Evolutionary conservation across 2,888 invertebrate genomes (phyloP), one percentile per base, ranked within the genome.

Genomic region (Steinernema hermaphroditum): DNA sequence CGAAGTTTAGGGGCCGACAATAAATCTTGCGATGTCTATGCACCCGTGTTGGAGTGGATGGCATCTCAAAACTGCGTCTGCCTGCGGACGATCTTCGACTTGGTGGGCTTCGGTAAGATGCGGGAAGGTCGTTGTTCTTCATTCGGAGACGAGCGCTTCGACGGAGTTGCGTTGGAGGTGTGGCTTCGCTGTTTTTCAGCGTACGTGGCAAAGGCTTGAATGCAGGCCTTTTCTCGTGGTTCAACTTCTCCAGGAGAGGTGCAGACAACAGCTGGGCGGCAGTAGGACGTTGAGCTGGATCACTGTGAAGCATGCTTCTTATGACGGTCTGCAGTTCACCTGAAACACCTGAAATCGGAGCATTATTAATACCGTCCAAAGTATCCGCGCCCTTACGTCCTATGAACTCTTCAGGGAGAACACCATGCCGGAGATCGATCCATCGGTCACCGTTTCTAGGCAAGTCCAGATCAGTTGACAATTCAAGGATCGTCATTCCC

Each of bases 401-500:
- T 0, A 71, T 19, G 37, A 87, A 84, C 70, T 84, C 88, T 24
- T 88, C 88, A 0, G 91, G 91, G 29, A 91, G 86, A 1, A 88
- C 85, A n/a, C 90, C 90, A 68, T 88, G 87, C 24, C 92, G 86
- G 29, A 92, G 86, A 70, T 89, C 87, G 80, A 92, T 92, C 92
- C 92, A 93, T 32, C 90, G 87, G 0, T 90, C 89, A 0, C 92
- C 92, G 79, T 91, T 90, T 49, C 89, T 87, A 0, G 92, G 92
- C 72, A 93, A 87, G 78, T 91, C 91, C 75, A 92, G 89, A 87
- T 91, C 91, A 78, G 91, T 90, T 0, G 91, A 90, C 50, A 92
- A 84, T 86, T 93, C 92, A 70, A 93, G 86, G 76, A 92, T 89
- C 2, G 91, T 91, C 78, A 93, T 90, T 2, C 92, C 92, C 68